Percentiles rank a stretch among this genome's conserved stretches.
These are phyloP conservation scores for Rhodeus uyekii DNA, from an alignment of 2,797 vertebrate species.

Conservation along the genomic window DNA sequence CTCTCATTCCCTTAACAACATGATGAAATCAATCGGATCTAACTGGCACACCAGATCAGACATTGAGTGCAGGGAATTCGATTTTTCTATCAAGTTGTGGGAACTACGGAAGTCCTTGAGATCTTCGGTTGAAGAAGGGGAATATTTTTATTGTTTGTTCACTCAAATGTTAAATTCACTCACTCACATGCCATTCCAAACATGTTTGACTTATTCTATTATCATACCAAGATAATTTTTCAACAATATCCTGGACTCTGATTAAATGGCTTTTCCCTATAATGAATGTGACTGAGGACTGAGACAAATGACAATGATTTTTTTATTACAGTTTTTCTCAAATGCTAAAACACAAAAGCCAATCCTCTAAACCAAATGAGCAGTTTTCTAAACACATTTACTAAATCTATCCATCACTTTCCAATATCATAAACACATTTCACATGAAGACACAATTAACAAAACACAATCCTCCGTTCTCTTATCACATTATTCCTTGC, in stretches of 20 bases:
- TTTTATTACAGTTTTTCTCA: too few relatives aligned
- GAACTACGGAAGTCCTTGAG: background rate
- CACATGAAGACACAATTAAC: too few relatives aligned
- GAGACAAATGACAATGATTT: background rate
- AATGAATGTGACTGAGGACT: background rate
- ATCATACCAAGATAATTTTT: background rate
- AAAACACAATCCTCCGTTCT: too few relatives aligned
- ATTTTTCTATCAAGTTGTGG: constrained; percentile 3
- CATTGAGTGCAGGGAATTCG: background rate
- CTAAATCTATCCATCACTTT: too few relatives aligned
- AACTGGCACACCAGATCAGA: constrained; percentile 11
- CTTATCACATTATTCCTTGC: too few relatives aligned
- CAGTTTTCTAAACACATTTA: too few relatives aligned
- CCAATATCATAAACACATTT: too few relatives aligned
- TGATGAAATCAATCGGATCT: constrained; percentile 39
- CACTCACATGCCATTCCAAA: background rate
- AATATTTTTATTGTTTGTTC: background rate
- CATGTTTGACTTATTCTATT: background rate
- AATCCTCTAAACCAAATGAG: too few relatives aligned
- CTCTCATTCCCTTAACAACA: constrained; percentile 27
- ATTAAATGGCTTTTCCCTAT: background rate
- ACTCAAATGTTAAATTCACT: background rate
- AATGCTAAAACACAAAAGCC: too few relatives aligned
- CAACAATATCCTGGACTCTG: background rate
- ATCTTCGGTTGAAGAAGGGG: background rate